Conservation (phyloP, 2,797 vertebrate genomes). For the Alouatta caraya region DNA sequence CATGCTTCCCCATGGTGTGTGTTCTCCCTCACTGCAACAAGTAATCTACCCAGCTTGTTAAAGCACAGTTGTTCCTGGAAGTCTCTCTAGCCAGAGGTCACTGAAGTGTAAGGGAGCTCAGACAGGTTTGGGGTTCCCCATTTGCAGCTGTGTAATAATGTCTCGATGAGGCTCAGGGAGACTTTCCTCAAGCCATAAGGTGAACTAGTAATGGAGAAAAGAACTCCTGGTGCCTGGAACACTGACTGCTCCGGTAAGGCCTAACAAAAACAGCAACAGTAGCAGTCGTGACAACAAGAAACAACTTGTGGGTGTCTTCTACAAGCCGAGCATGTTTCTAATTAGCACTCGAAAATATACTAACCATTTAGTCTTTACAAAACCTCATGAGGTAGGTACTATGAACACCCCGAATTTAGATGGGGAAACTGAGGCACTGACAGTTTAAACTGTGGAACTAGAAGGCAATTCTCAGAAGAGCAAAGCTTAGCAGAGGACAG, state of each 20-base stretch:
- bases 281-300: neutral
- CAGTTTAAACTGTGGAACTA: neutral
- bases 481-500: neutral
- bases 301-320: neutral
- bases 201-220: neutral
- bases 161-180: neutral
- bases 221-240: neutral
- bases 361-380: no score
- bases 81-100: neutral
- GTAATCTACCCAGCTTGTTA: no score
- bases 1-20: fast-evolving
- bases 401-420: neutral
- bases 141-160: neutral
- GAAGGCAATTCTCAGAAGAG: neutral
- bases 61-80: neutral
- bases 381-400: neutral
- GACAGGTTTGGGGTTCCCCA: neutral
- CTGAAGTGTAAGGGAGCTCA: neutral
- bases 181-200: neutral
- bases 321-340: neutral
- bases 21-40: neutral
- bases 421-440: neutral
- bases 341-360: neutral
- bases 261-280: neutral
- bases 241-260: neutral